These are phyloP conservation scores for Rhingia rostrata DNA, from an alignment of 2,888 invertebrate species.

Conservation along the genomic window DNA sequence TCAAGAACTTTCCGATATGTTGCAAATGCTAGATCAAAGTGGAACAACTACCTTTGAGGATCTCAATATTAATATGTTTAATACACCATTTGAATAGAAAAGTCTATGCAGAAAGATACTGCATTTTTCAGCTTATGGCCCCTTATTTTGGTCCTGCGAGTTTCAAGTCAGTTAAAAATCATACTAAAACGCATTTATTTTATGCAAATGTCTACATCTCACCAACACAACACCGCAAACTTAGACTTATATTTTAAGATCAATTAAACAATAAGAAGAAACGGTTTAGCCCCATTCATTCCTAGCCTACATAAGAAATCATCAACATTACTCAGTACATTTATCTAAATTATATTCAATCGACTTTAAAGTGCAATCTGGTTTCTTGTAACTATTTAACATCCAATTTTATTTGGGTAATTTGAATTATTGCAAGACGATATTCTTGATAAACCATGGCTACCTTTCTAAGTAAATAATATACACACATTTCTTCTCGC, in stretches of 20 bases:
- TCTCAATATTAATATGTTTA: constrained; percentile 94
- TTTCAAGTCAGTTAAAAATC: constrained; percentile 18
- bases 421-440: constrained; percentile 13
- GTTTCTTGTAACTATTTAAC: constrained; percentile 31
- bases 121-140: constrained; percentile 32
- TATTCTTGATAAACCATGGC: not conserved
- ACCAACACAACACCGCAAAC: constrained; percentile 11
- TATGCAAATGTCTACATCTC: constrained; percentile 30
- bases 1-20: constrained; percentile 94
- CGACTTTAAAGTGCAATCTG: constrained; percentile 61
- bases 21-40: constrained; percentile 95
- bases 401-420: constrained; percentile 19
- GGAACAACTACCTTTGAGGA: constrained; percentile 93
- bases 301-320: constrained; percentile 33
- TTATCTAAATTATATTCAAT: constrained; percentile 41
- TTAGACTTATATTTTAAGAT: constrained; percentile 33
- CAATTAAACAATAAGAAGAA: constrained; percentile 7
- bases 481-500: not conserved
- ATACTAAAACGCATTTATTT: constrained; percentile 21
- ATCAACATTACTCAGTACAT: constrained; percentile 29
- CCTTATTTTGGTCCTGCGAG: constrained; percentile 25
- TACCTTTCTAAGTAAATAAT: not conserved
- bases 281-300: constrained; percentile 7
- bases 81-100: constrained; percentile 88
- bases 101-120: not conserved